These are phyloP conservation scores for Marisa cornuarietis DNA, from an alignment of 1,140 invertebrate genomes.

Conservation along the genomic window DNA sequence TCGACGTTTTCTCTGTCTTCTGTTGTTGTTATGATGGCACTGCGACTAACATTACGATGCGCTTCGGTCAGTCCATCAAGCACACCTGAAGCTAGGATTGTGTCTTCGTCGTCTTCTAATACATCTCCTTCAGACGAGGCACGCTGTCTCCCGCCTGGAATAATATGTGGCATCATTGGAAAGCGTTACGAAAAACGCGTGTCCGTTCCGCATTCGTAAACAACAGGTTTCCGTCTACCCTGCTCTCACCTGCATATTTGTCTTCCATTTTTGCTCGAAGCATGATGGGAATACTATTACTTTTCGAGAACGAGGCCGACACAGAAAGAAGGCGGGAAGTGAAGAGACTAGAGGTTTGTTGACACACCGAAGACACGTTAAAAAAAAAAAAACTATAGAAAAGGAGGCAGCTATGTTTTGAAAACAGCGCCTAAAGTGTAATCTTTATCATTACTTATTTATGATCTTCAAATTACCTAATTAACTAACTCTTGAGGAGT, in stretches of 20 bases:
- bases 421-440: too few relatives aligned
- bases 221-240: conserved; percentile 20
- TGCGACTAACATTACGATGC: conserved; percentile 45
- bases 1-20: conserved; percentile 17
- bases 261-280: conserved; percentile 38
- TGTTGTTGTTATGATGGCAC: conserved; percentile 34
- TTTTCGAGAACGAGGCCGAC: conserved; percentile 30
- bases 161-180: conserved; percentile 43
- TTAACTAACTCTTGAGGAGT: too few relatives aligned
- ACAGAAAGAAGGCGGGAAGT: background rate
- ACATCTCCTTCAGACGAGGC: conserved; percentile 54
- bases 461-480: too few relatives aligned
- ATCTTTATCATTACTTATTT: too few relatives aligned
- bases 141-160: conserved; percentile 50
- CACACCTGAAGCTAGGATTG: conserved; percentile 22
- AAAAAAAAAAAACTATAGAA: too few relatives aligned
- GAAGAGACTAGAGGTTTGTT: background rate
- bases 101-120: conserved; percentile 44
- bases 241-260: conserved; percentile 23
- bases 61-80: conserved; percentile 26
- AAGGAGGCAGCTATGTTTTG: too few relatives aligned
- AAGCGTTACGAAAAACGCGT: conserved; percentile 23
- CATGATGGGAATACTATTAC: conserved; percentile 35
- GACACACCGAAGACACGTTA: background rate
- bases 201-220: conserved; percentile 27